Evolutionary conservation across 2,113 vertebrate species (phyloP).

Genomic region (Platysternon megacephalum): DNA sequence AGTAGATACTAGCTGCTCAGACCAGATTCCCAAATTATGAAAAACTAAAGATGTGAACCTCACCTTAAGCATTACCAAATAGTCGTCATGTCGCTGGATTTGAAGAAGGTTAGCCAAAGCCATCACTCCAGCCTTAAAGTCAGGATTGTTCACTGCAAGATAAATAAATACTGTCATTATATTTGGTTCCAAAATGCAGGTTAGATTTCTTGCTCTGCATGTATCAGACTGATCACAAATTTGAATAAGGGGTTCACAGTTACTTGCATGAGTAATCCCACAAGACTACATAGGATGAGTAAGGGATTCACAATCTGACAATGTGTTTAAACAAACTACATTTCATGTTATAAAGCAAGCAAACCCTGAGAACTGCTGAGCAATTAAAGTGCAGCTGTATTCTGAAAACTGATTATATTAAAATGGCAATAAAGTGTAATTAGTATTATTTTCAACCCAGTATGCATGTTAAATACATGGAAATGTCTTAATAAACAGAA

Average conservation of each 20-base stretch:
- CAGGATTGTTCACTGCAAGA: slow-evolving; percentile 89
- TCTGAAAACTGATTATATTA: fast-evolving
- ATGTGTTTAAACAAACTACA: not conserved
- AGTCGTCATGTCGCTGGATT: slow-evolving; percentile 95
- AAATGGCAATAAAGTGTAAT: not conserved
- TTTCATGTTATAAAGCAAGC: not conserved
- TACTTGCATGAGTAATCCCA: not conserved
- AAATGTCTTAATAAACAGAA: fast-evolving
- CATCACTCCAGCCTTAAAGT: slow-evolving; percentile 96
- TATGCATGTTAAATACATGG: fast-evolving
- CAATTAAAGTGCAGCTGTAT: fast-evolving
- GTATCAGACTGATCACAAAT: fast-evolving
- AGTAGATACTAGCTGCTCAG: not conserved
- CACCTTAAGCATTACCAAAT: slow-evolving; percentile 98
- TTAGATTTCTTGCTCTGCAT: not conserved
- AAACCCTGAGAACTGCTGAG: not conserved
- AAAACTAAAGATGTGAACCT: slow-evolving; percentile 25
- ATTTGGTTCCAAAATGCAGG: not conserved
- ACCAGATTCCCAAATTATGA: not conserved
- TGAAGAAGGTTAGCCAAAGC: slow-evolving; percentile 95
- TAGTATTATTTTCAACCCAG: not conserved
- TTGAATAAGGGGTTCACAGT: not conserved
- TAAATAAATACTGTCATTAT: not conserved
- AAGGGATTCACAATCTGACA: not conserved
- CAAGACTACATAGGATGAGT: not conserved